These are phyloP conservation scores for Turritopsis rubra DNA, from an alignment of 30 jellyfish, hydroid and myxozoan genomes.

Conservation along the genomic window DNA sequence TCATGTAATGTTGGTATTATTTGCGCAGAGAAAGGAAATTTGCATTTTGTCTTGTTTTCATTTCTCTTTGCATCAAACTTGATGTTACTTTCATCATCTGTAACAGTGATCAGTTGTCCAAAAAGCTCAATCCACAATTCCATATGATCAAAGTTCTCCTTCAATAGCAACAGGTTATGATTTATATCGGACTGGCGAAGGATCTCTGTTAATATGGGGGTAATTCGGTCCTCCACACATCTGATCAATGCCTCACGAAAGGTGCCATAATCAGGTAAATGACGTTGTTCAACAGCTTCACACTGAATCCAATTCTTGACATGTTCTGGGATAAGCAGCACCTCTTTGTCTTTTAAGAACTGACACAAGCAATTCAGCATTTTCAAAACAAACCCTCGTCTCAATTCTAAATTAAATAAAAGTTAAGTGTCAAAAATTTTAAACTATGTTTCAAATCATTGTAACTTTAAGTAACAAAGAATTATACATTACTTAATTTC, in stretches of 20 bases:
- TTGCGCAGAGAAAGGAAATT: not conserved
- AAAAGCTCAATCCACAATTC: not conserved
- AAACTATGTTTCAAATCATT: not conserved
- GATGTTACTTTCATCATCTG: not conserved
- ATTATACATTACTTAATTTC: not conserved
- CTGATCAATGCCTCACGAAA: conserved; percentile 58
- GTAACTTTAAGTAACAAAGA: not conserved
- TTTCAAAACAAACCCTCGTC: not conserved
- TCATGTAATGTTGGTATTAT: not conserved
- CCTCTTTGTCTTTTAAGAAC: conserved; percentile 14
- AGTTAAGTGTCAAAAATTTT: too few species aligned
- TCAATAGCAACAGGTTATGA: conserved; percentile 34
- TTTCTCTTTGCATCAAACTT: not conserved
- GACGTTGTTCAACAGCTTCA: conserved; percentile 30
- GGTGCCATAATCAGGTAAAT: conserved; percentile 32
- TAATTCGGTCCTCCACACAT: conserved; percentile 41
- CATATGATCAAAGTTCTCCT: not conserved
- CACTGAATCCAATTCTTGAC: conserved; percentile 17
- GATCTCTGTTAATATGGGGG: conserved; percentile 35
- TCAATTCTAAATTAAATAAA: not conserved
- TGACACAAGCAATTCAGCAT: not conserved
- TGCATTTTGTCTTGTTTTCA: not conserved
- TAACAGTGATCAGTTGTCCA: not conserved
- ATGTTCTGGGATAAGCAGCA: conserved; percentile 7
- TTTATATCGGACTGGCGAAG: conserved; percentile 34